Conservation (phyloP, 2,888 invertebrate genomes). For the Meiosimyza platycephala region DNA sequence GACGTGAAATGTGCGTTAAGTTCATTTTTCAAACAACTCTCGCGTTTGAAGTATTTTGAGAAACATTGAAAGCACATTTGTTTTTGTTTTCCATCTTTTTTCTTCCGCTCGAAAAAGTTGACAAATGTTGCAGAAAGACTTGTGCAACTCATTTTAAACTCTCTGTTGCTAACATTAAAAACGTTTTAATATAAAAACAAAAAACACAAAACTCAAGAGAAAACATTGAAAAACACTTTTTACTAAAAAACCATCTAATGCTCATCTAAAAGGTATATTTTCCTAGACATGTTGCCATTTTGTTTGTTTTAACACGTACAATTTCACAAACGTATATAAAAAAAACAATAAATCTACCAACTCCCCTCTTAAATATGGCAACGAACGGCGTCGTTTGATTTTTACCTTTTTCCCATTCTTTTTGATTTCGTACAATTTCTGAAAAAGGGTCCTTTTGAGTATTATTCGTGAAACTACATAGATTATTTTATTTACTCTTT, state of each 20-base stretch:
- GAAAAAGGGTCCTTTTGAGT: background rate
- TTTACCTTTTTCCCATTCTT: conserved; percentile 7
- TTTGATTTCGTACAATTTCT: background rate
- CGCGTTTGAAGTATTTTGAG: no score
- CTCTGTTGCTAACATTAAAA: conserved; percentile 21
- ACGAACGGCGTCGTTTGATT: conserved; percentile 7
- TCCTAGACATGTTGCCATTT: conserved; percentile 14
- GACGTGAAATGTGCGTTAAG: no score
- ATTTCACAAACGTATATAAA: conserved; percentile 13
- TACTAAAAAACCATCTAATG: background rate
- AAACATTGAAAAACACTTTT: conserved; percentile 6
- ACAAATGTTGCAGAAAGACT: no score
- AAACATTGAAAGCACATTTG: no score
- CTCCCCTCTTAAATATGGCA: background rate
- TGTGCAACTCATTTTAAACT: background rate
- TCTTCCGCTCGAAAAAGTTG: no score
- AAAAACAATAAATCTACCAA: background rate
- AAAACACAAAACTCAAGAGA: background rate
- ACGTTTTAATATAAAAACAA: conserved; percentile 12
- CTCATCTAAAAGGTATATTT: conserved; percentile 17
- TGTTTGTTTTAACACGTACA: conserved; percentile 11
- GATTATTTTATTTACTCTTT: conserved; percentile 22
- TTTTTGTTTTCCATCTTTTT: no score
- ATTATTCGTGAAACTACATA: conserved; percentile 2
- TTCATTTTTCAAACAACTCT: no score